Evolutionary conservation across 2,888 invertebrate genomes (phyloP), one percentile per base, ranked within the genome.

Genomic region (Plebejus argus): DNA sequence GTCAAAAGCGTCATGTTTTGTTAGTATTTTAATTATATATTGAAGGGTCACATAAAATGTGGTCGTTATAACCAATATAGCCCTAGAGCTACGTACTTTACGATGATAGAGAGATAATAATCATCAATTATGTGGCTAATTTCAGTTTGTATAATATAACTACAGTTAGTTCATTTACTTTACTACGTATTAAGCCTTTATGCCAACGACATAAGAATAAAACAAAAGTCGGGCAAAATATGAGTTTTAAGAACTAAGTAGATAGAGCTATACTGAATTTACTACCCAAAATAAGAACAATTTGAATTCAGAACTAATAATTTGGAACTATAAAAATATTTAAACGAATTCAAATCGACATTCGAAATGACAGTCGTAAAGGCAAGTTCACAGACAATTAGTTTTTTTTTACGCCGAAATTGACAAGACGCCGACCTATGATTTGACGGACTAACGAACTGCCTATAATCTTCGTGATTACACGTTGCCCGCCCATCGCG

Each of bases 381-480:
- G 66, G 28, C 18, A 12, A 66, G 74, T 74, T 74, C 74, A 74
- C 74, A 74, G 74, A 74, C 74, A 74, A 74, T 74, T 74, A 74
- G 28, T 23, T 49, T 28, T 45, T 45, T 39, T 49, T 53, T 28
- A 49, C 45, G 23, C 74, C 23, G 49, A 53, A 74, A 53, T 74
- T 72, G 74, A 74, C 74, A 53, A 72, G 23, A 72, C 72, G 49
- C 49, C 74, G 74, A 53, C 49, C 74, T 74, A 74, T 74, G 74
- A 92, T 93, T 92, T 91, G 91, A 90, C 86, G 90, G 86, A 83
- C 89, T 92, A 92, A 93, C 92, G 91, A 91, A 87, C 90, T 86
- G 87, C 85, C 88, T 89, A 88, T 93, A 93, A 93, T 93, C 90
- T 66, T 15, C 28, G 10, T 66, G 66, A 66, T 66, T 66, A 15